Percentiles rank a stretch among this genome's conserved stretches.
Evolutionary conservation across 1,140 invertebrate species (phyloP).

Genomic region (Rhagoletis zephyria): DNA sequence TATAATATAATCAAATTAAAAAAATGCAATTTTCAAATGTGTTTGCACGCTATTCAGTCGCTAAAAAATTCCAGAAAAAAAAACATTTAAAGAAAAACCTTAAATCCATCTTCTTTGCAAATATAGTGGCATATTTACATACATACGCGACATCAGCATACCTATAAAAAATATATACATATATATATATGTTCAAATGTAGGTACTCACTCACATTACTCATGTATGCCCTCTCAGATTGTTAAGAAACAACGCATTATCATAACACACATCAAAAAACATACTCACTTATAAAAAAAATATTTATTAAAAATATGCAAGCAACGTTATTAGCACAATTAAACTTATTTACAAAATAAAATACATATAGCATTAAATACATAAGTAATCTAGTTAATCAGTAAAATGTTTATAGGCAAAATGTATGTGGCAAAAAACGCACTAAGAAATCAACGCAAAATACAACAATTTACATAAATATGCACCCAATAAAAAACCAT

Average conservation of each 20-base stretch:
- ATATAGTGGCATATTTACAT: background rate
- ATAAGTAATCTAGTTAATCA: slow-evolving; percentile 33
- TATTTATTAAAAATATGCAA: slow-evolving; percentile 27
- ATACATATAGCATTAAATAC: background rate
- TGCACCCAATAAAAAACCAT: background rate
- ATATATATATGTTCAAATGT: background rate
- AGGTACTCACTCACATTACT: background rate
- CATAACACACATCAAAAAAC: slow-evolving; percentile 1
- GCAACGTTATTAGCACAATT: slow-evolving; percentile 49
- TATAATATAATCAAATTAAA: background rate
- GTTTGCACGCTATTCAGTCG: slow-evolving; percentile 46
- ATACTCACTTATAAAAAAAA: background rate
- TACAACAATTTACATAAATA: background rate
- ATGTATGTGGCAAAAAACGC: slow-evolving; percentile 20
- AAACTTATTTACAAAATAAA: slow-evolving; percentile 28
- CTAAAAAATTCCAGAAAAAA: slow-evolving; percentile 21
- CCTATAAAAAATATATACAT: background rate
- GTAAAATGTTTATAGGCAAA: slow-evolving; percentile 34
- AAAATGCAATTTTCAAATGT: background rate
- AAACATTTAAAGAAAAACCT: background rate
- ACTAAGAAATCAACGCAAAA: background rate
- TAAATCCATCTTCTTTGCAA: background rate
- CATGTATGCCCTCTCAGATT: background rate
- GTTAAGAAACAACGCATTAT: slow-evolving; percentile 4
- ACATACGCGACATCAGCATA: background rate